A percentile compares a stretch with the other conserved stretches of the same genome.
Evolutionary conservation across 2,797 vertebrate species (phyloP).

Genomic region (Pipistrellus pygmaeus): DNA sequence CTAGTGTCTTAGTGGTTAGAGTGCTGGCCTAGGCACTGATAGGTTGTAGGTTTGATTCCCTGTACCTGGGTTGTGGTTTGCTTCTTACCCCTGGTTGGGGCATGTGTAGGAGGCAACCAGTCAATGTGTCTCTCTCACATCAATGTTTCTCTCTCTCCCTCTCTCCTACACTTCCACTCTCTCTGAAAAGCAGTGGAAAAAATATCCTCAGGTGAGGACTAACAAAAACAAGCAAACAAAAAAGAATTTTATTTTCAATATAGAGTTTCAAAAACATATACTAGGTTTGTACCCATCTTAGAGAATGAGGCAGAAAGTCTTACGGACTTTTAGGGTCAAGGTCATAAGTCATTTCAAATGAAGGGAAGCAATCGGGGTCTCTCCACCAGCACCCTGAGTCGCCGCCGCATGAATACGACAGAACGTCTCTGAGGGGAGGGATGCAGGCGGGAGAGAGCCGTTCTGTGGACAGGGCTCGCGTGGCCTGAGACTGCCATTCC

Average conservation of each 20-base stretch:
- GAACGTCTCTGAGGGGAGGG: background rate
- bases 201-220: no score
- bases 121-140: background rate
- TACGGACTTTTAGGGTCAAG: constrained; percentile 12
- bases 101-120: no score
- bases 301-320: constrained; percentile 52
- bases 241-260: constrained; percentile 3
- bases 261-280: constrained; percentile 42
- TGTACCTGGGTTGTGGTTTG: background rate
- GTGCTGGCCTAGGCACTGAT: background rate
- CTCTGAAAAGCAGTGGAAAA: background rate
- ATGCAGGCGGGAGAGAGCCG: background rate
- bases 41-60: background rate
- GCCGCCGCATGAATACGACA: background rate
- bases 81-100: no score
- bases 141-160: background rate
- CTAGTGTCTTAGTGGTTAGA: background rate
- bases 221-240: background rate
- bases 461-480: background rate
- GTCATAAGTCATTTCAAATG: constrained; percentile 45
- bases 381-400: constrained; percentile 41
- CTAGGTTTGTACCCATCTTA: constrained; percentile 21
- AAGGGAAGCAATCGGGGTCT: background rate
- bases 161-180: background rate
- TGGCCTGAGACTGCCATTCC: background rate